These are phyloP conservation scores for Cynopterus brachyotis DNA, from an alignment of 2,113 vertebrate genomes.

Conservation along the genomic window DNA sequence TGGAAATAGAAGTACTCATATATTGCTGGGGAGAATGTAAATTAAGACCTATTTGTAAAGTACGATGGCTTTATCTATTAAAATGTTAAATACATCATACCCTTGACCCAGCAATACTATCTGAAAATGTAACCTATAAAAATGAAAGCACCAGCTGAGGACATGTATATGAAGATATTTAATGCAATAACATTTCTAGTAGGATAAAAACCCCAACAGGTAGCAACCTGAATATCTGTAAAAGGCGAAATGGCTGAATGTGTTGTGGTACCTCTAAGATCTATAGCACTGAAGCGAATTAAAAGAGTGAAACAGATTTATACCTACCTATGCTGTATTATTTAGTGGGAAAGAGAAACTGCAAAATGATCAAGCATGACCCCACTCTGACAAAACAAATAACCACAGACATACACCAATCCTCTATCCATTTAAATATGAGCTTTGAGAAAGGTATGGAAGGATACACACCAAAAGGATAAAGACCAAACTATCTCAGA, in stretches of 20 bases:
- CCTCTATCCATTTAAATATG: background rate
- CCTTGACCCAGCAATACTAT: background rate
- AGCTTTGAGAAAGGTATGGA: background rate
- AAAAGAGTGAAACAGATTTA: background rate
- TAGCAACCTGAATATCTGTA: background rate
- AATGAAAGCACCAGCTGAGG: background rate
- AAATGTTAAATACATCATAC: background rate
- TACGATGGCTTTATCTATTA: background rate
- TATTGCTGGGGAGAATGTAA: background rate
- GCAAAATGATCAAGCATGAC: background rate
- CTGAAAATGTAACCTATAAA: background rate
- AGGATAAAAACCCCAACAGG: background rate
- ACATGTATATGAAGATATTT: background rate
- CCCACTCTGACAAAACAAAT: background rate
- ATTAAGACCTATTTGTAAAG: background rate
- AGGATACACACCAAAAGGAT: background rate
- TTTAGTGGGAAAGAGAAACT: background rate
- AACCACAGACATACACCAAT: background rate
- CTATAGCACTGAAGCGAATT: background rate
- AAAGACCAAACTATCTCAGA: background rate
- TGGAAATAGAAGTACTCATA: background rate
- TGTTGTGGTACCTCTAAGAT: background rate
- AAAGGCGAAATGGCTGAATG: background rate
- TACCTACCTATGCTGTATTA: background rate
- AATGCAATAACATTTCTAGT: background rate